A percentile compares a stretch with the other conserved stretches of the same genome.
Evolutionary conservation across 2,797 vertebrate species (phyloP).

Genomic region (Allobates femoralis): DNA sequence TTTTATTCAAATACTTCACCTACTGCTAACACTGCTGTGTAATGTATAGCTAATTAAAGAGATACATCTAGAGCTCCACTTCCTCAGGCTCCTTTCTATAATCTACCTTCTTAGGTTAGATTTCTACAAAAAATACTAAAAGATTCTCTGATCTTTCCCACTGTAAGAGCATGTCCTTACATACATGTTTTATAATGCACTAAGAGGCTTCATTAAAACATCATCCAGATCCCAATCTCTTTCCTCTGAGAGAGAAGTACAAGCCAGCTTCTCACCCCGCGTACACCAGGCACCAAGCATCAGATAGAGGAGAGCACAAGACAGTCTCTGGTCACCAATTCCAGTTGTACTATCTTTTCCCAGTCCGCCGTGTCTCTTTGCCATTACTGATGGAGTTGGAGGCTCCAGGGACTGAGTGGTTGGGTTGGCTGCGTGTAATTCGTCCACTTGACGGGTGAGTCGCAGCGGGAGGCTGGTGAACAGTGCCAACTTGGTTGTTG

Average conservation of each 20-base stretch:
- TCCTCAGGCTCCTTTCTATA: background rate
- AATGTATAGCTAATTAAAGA: background rate
- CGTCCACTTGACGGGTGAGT: conserved; percentile 73
- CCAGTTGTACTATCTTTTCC: conserved; percentile 79
- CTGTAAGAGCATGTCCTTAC: conserved; percentile 13
- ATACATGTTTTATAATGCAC: conserved; percentile 6
- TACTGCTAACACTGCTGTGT: background rate
- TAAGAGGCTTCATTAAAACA: background rate
- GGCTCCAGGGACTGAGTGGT: conserved; percentile 70
- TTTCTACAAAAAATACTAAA: background rate
- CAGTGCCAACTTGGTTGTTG: conserved; percentile 68
- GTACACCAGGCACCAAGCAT: background rate
- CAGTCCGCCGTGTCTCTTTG: conserved; percentile 82
- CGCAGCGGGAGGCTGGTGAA: conserved; percentile 67
- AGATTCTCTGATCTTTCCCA: background rate
- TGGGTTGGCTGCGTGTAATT: conserved; percentile 76
- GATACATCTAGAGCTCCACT: background rate
- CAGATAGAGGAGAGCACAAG: background rate
- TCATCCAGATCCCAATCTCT: conserved; percentile 15
- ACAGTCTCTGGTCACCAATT: background rate
- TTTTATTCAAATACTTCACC: background rate
- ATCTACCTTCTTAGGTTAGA: background rate
- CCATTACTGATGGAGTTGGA: conserved; percentile 79
- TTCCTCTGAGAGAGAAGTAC: background rate
- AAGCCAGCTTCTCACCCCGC: background rate